Conservation (phyloP, 2,113 vertebrate genomes). For the Oenanthe oenanthe region DNA sequence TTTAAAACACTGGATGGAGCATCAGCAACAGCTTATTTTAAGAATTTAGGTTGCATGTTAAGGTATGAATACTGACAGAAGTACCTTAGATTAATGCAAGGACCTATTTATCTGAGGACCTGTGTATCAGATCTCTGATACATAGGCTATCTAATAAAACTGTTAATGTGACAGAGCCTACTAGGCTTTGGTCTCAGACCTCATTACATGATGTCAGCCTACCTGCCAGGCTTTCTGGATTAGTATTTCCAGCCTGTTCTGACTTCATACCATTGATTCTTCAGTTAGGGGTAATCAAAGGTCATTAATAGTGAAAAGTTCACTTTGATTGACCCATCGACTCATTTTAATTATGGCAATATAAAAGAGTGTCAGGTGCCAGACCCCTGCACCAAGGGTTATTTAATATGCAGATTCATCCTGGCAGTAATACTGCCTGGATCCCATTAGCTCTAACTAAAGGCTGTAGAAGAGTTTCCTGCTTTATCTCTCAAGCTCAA, state of each 20-base stretch:
- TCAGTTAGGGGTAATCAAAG: neutral
- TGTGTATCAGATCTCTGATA: neutral
- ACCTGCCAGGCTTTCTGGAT: neutral
- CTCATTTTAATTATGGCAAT: constrained; percentile 47
- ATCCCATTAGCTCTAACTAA: neutral
- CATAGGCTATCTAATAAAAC: neutral
- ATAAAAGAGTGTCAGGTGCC: constrained; percentile 11
- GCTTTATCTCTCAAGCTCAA: neutral
- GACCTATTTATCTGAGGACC: neutral
- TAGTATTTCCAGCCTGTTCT: neutral
- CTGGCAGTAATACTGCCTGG: neutral
- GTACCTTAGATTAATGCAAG: neutral
- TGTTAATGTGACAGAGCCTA: neutral
- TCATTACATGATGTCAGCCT: neutral
- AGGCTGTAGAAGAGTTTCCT: neutral
- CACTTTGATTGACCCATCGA: neutral
- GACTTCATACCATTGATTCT: constrained; percentile 19
- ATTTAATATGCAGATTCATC: constrained; percentile 3
- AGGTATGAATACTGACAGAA: neutral
- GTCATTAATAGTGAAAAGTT: constrained; percentile 49
- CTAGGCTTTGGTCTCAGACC: neutral
- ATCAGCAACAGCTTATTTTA: neutral
- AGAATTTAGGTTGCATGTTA: neutral
- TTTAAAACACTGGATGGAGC: neutral
- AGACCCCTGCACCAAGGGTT: neutral